Evolutionary conservation across 2,797 vertebrate species (phyloP), one percentile per base, ranked within the genome.

Genomic region (Scleropages formosus): DNA sequence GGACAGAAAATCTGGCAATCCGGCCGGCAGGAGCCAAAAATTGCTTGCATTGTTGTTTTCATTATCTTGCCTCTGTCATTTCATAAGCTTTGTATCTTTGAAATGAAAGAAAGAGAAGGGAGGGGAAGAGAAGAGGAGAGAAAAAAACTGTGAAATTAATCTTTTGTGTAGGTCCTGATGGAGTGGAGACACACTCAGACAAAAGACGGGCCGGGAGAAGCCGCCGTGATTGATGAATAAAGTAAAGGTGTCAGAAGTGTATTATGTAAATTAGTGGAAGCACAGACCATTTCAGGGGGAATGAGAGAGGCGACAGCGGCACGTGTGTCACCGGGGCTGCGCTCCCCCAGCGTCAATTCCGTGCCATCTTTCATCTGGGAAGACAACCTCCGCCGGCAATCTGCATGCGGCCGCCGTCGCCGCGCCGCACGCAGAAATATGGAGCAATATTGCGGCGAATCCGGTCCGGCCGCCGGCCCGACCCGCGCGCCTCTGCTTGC

Each of bases 191-290:
- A 97, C 94, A 96, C 95, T 95, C 95, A 98, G 96, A 98, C 96
- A 96, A 96, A 96, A 96, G 95, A 95, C 94, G 87, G 91, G 96
- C 96, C 95, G 94, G 94, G 94, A 95, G 95, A 96, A 96, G 95
- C 90, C 95, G 93, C 92, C 74, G 93, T 98, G 96, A 98, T 98
- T 98, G 97, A 99, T 99, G 97, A 97, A 95, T 96, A 96, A 98
- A 98, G 96, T 98, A 97, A 98, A 98, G 95, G 97, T 99, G 97
- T 99, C 96, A 97, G 96, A 97, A 97, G 96, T 97, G 96, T 98
- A 97, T 98, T 98, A 99, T 99, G 96, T 95, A 99, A 98, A 99
- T 99, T 93, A 97, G 95, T 93, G 89, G 88, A 96, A 94, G 95
- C 95, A 94, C 93, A 93, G 95, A 95, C 94, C 95, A 96, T 97